These are phyloP conservation scores for Neomorphus geoffroyi DNA, from an alignment of 2,797 vertebrate species.

Conservation along the genomic window DNA sequence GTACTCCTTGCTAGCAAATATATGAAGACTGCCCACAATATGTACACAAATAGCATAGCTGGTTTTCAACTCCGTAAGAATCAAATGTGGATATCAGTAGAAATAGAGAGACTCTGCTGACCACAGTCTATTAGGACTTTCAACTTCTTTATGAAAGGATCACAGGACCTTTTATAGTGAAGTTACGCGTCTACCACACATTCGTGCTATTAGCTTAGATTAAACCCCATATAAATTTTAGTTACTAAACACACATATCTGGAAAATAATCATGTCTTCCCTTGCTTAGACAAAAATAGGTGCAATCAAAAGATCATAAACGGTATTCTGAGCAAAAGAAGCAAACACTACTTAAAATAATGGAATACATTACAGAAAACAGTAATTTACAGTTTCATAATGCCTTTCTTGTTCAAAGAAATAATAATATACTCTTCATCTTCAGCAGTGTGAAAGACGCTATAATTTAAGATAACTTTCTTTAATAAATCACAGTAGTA, in stretches of 20 bases:
- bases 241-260: background rate
- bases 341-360: constrained; percentile 56
- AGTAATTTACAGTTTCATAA: constrained; percentile 70
- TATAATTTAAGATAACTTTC: constrained; percentile 63
- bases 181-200: background rate
- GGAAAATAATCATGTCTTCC: background rate
- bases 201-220: background rate
- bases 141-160: background rate
- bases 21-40: background rate
- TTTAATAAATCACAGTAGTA: constrained; percentile 70
- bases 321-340: constrained; percentile 19
- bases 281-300: background rate
- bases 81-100: background rate
- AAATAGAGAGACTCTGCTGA: background rate
- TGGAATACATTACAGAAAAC: constrained; percentile 48
- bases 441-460: constrained; percentile 64
- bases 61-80: background rate
- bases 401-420: constrained; percentile 61
- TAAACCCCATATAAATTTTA: background rate
- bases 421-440: constrained; percentile 67
- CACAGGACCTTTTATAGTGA: background rate
- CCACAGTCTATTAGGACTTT: background rate
- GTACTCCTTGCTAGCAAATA: background rate
- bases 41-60: background rate
- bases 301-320: constrained; percentile 14